Evolutionary conservation across 2,888 invertebrate species (phyloP).

Genomic region (Archips crataeganus): DNA sequence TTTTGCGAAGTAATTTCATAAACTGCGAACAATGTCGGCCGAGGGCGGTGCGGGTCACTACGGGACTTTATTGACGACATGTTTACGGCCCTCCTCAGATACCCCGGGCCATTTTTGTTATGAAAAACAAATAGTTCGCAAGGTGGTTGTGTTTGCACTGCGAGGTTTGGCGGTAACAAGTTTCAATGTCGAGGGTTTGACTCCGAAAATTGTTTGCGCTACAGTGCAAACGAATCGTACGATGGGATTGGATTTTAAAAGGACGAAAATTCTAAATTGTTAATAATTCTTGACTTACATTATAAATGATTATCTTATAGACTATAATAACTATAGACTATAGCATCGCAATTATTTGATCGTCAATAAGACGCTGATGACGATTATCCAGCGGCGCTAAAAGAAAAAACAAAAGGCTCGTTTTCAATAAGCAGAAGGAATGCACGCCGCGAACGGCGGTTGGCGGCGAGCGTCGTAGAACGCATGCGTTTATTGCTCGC

Average conservation of each 20-base stretch:
- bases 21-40: slow-evolving; percentile 63
- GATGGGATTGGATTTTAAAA: not conserved
- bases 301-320: not conserved
- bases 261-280: not conserved
- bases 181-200: slow-evolving; percentile 32
- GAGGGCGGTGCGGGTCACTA: slow-evolving; percentile 61
- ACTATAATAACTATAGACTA: not conserved
- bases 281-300: not conserved
- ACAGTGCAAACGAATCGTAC: slow-evolving; percentile 1
- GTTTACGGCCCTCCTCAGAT: slow-evolving; percentile 63
- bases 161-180: slow-evolving; percentile 34
- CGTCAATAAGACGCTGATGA: slow-evolving; percentile 1
- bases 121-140: slow-evolving; percentile 53
- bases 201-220: slow-evolving; percentile 21
- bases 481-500: slow-evolving; percentile 71
- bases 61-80: slow-evolving; percentile 68
- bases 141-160: slow-evolving; percentile 40
- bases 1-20: slow-evolving; percentile 69
- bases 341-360: not conserved
- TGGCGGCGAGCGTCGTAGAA: slow-evolving; percentile 53
- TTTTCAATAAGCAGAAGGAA: slow-evolving; percentile 60
- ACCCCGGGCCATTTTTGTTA: slow-evolving; percentile 52
- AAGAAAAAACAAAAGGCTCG: slow-evolving; percentile 35
- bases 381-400: slow-evolving; percentile 15
- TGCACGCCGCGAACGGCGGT: slow-evolving; percentile 50